Percentiles rank a stretch among this genome's conserved stretches.
phyloP scores from a whole-genome alignment of 2,797 vertebrate genomes.

The Cheirogaleus major region DNA sequence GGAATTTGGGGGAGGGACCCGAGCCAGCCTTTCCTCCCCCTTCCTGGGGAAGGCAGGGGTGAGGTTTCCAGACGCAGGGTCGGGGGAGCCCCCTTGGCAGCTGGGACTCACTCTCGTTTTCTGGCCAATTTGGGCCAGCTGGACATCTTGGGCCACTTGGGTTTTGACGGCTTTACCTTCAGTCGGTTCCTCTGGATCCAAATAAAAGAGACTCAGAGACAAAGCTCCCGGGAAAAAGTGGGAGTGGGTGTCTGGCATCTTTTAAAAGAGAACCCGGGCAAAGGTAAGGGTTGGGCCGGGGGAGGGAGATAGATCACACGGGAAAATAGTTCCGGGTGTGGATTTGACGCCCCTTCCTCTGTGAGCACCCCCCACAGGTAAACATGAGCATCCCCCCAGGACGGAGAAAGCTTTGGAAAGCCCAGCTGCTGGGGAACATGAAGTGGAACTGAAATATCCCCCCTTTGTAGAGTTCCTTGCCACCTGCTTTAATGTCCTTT shows the following conservation, averaged over 20 bases:
- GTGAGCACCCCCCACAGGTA: not conserved
- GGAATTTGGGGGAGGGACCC: constrained; percentile 65
- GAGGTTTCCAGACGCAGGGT: not conserved
- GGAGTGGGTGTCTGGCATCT: not conserved
- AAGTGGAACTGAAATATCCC: not conserved
- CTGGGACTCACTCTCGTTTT: not conserved
- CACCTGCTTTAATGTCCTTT: not conserved
- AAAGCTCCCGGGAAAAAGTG: not conserved
- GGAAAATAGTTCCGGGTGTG: not conserved
- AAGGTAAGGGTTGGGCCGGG: not conserved
- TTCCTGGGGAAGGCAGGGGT: not conserved
- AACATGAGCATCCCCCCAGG: not conserved
- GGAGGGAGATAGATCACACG: fast-evolving
- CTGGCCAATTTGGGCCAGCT: not conserved
- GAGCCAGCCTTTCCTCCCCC: not conserved
- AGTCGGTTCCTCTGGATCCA: not conserved
- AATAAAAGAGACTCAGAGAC: not conserved
- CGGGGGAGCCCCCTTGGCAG: not conserved
- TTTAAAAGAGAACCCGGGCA: not conserved
- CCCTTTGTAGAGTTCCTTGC: not conserved
- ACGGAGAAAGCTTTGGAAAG: not conserved
- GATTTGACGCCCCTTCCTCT: not conserved
- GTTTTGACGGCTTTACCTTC: not conserved
- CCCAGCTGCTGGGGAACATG: fast-evolving
- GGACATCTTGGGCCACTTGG: not conserved